A percentile compares a stretch with the other conserved stretches of the same genome.
phyloP scores from a whole-genome alignment of 2,113 vertebrate genomes.

The Apistogramma diplotaenia region DNA sequence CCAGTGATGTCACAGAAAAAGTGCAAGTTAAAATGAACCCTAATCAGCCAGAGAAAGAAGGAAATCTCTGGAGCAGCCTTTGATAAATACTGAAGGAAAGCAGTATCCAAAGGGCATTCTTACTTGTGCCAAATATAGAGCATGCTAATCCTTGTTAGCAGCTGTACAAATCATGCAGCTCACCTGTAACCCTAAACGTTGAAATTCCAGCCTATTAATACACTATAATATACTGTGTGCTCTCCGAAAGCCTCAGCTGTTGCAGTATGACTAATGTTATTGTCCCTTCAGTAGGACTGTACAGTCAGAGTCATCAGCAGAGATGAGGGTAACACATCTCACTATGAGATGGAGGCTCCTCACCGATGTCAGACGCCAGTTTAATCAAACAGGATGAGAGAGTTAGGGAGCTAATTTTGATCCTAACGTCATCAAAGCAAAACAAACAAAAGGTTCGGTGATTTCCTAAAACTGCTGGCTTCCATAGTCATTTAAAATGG shows the following conservation, averaged over 20 bases:
- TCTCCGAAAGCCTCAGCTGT: constrained; percentile 19
- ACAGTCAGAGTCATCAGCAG: not conserved
- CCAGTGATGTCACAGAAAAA: not conserved
- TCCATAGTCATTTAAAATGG: not conserved
- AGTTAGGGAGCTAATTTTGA: not conserved
- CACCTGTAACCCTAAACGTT: constrained; percentile 49
- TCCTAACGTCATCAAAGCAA: not conserved
- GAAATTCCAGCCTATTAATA: constrained; percentile 43
- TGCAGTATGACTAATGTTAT: constrained; percentile 8
- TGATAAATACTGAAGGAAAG: not conserved
- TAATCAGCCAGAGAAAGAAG: not conserved
- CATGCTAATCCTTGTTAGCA: constrained; percentile 56
- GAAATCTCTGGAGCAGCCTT: not conserved
- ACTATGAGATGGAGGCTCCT: not conserved
- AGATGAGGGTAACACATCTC: not conserved
- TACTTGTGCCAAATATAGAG: constrained; percentile 58
- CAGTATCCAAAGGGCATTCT: not conserved
- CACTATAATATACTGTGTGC: not conserved
- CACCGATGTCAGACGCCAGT: not conserved
- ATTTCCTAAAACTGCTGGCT: not conserved
- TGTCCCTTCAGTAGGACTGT: constrained; percentile 34
- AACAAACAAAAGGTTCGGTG: not conserved
- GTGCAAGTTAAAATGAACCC: too few relatives aligned
- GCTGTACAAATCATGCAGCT: constrained; percentile 45
- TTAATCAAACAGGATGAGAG: too few relatives aligned